Conservation (phyloP, 2,797 vertebrate species). For the Denticeps clupeoides region DNA sequence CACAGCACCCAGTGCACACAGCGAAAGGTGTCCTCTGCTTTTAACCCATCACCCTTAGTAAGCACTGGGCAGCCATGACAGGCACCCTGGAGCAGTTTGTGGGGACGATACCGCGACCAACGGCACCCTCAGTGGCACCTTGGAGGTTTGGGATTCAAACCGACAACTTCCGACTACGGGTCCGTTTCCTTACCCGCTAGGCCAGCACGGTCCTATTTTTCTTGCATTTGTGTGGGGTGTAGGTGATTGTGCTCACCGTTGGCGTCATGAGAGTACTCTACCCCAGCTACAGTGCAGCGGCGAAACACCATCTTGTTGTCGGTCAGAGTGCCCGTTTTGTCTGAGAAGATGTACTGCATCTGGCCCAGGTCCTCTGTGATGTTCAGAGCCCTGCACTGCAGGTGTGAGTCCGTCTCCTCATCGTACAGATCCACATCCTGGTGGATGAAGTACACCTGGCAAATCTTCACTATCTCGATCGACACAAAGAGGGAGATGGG, state of each 20-base stretch:
- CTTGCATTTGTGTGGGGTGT: too few relatives aligned
- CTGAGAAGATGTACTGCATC: slow-evolving; percentile 95
- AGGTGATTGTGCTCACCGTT: slow-evolving; percentile 67
- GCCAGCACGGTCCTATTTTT: too few relatives aligned
- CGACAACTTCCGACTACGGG: too few relatives aligned
- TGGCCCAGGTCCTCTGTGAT: slow-evolving; percentile 96
- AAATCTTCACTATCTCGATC: slow-evolving; percentile 95
- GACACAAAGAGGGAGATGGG: slow-evolving; percentile 97
- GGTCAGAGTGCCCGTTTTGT: slow-evolving; percentile 94
- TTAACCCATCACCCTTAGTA: too few relatives aligned
- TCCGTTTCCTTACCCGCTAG: too few relatives aligned
- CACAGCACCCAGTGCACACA: too few relatives aligned
- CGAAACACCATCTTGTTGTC: slow-evolving; percentile 99
- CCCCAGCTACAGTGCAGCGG: slow-evolving; percentile 85
- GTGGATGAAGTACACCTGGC: slow-evolving; percentile 94
- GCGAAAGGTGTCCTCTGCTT: too few relatives aligned
- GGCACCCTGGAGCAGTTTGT: too few relatives aligned
- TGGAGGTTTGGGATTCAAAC: too few relatives aligned
- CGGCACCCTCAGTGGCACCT: too few relatives aligned
- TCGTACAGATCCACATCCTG: slow-evolving; percentile 88
- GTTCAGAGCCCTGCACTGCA: slow-evolving; percentile 91
- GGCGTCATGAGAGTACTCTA: slow-evolving; percentile 91
- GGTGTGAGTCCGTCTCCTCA: slow-evolving; percentile 83
- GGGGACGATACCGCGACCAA: too few relatives aligned
- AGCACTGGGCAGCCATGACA: too few relatives aligned